Conservation (phyloP, 2,113 vertebrate species). For the Pseudopipra pipra region DNA sequence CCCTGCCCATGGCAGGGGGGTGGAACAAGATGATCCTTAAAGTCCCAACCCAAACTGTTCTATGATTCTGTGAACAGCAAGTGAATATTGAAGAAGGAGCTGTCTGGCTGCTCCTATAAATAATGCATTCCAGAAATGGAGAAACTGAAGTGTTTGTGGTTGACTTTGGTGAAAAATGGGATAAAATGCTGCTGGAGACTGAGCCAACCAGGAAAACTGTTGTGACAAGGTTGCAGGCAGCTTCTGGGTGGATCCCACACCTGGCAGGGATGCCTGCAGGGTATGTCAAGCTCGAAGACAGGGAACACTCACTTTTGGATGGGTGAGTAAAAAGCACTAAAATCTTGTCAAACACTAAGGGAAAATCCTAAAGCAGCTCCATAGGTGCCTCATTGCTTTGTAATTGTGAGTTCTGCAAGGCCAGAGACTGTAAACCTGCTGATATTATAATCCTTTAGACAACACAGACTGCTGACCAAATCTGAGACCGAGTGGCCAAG, state of each 20-base stretch:
- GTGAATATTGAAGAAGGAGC: not conserved
- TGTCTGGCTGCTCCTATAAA: not conserved
- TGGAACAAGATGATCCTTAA: not conserved
- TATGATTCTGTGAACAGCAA: not conserved
- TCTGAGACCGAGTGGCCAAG: not conserved
- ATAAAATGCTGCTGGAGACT: not conserved
- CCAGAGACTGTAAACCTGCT: not conserved
- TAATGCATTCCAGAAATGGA: not conserved
- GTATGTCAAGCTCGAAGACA: not conserved
- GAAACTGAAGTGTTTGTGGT: too few relatives aligned
- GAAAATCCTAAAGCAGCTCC: not conserved
- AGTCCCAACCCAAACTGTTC: not conserved
- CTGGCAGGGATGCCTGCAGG: not conserved
- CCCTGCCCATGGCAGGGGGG: not conserved
- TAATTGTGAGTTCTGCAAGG: not conserved
- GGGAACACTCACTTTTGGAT: not conserved
- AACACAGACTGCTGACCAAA: not conserved
- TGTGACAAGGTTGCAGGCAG: not conserved
- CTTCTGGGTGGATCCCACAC: not conserved
- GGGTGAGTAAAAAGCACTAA: not conserved
- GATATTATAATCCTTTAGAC: not conserved
- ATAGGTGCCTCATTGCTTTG: not conserved
- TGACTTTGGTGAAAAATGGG: not conserved
- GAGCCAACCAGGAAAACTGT: not conserved
- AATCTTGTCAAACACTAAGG: not conserved